Evolutionary conservation across 2,113 vertebrate genomes (phyloP), one percentile per base, ranked within the genome.

Genomic region (Cromileptes altivelis): DNA sequence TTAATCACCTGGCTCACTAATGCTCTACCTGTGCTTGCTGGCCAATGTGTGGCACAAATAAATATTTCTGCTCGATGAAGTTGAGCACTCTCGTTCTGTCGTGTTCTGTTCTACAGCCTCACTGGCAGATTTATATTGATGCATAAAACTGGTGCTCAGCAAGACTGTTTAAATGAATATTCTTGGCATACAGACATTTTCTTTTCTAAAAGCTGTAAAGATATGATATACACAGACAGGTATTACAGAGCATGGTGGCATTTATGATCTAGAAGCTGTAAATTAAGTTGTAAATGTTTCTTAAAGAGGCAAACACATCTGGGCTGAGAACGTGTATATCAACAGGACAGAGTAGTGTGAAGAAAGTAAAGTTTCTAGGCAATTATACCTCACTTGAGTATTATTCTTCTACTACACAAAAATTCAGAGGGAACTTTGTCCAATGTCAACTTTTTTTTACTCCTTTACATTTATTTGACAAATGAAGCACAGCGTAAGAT

Each of bases 1-100:
- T 79, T 56, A 69, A 80, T 86, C 75, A 75, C 65, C 4, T 70
- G 40, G 14, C 21, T 84, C 65, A 8, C 30, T 21, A 55, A 15
- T 30, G 55, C 40, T 69, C 33, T 13, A 69, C 61, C 69, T 68
- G 37, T 19, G 40, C 1, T 13, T 13, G 33, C 1, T 11, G 40
- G 21, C 73, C 64, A 75, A 23, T 33, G 56, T 60, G 53, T 10
- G 4, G 12, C 9, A 70, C 7, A 56, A 21, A 55, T 64, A 18
- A 40, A 49, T 37, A 37, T 49, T 47, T 78, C 75, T 56, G 37
- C 18, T 15, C 21, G 1, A 55, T 19, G 52, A 68, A 62, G 21
- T 56, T 42, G 10, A 80, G 42, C 14, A 49, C 49, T 67, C 25
- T 23, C 33, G 9, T 40, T 27, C 23, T 27, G 10, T 49, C 13